Evolutionary conservation across 2,888 invertebrate species (phyloP), one percentile per base, ranked within the genome.

Genomic region (Drosophila gaucha): DNA sequence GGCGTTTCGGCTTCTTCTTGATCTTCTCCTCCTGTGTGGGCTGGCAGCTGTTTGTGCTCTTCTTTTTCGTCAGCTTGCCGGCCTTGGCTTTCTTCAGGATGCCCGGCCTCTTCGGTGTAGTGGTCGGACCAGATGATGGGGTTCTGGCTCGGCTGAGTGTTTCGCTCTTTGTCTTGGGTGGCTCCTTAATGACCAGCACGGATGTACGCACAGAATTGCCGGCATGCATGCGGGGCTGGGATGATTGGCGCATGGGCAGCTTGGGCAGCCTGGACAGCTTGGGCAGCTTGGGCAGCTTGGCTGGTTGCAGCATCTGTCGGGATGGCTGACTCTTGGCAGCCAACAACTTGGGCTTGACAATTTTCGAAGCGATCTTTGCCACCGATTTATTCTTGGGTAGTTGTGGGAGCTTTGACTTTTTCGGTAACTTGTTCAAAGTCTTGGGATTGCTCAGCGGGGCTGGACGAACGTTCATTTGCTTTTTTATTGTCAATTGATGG

Each of bases 1-100:
- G 70, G 9, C 73, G 64, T 12, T n/a, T 56, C 2, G 14, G 0
- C 2, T 26, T 20, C 8, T 8, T 20, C 6, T 22, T 44, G 3
- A 1, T 6, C 8, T 9, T 24, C 9, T 24, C 35, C 3, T 47
- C 24, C 0, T 1, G 12, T 1, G 9, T 30, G 5, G 1, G 28
- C 9, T 3, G 26, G 4, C 2, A 5, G 10, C 10, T 41, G 9
- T 10, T n/a, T 0, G 6, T 12, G 24, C 18, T 65, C 38, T 30
- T 50, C 14, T 8, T 6, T 9, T 26, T 31, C 16, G 2, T 0
- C 20, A 46, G n/a, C 31, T 46, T 22, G 10, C 1, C 26, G 10
- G 28, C 49, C 44, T 33, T 56, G 12, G 18, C n/a, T 8, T 39
- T 36, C 31, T 14, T 66, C 1, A 31, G 6, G 5, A 8, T 30